Evolutionary conservation across 2,888 invertebrate genomes (phyloP).

Genomic region (Adelognathus sp.): DNA sequence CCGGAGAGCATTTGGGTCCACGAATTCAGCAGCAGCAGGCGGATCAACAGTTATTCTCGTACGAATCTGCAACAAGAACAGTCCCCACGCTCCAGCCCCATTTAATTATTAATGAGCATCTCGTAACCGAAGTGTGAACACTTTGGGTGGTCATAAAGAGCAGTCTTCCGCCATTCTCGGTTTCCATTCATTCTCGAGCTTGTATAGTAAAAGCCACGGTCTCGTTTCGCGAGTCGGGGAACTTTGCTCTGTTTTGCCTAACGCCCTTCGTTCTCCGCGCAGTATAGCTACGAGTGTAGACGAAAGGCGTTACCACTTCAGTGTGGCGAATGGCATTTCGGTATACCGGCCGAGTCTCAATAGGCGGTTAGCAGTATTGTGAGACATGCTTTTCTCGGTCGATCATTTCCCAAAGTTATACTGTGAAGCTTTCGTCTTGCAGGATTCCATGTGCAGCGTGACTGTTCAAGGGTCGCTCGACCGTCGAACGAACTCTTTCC

Average conservation of each 20-base stretch:
- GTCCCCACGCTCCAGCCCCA: conserved; percentile 62
- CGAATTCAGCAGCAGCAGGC: neutral
- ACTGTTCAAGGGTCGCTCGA: no score
- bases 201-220: conserved; percentile 20
- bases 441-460: no score
- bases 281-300: neutral
- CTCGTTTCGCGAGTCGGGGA: neutral
- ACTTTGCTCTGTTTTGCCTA: conserved; percentile 12
- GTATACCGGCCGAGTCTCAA: no score
- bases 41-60: neutral
- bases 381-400: no score
- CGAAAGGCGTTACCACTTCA: neutral
- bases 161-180: conserved; percentile 44
- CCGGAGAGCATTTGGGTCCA: neutral
- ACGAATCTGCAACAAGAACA: neutral
- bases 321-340: no score
- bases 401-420: no score
- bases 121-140: conserved; percentile 66
- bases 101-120: conserved; percentile 72
- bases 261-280: neutral
- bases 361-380: no score
- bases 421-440: no score
- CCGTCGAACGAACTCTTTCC: no score
- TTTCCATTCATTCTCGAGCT: conserved; percentile 47
- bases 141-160: conserved; percentile 62